Conservation (phyloP, 1,140 invertebrate species). For the Hypothenemus hampei region DNA sequence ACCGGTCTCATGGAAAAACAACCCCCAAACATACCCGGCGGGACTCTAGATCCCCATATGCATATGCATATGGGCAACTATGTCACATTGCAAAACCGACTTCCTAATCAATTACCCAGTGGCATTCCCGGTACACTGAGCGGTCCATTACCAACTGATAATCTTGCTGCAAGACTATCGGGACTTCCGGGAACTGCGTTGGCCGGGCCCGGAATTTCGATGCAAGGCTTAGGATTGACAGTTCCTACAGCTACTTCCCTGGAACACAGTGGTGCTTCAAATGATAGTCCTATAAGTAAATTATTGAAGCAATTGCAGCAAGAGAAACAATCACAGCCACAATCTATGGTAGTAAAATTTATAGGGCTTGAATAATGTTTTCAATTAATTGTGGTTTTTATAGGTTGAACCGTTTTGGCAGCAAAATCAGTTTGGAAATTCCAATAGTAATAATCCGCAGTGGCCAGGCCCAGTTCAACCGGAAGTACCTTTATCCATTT, state of each 20-base stretch:
- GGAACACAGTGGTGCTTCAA: slow-evolving; percentile 36
- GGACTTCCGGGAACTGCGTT: slow-evolving; percentile 15
- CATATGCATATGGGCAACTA: slow-evolving; percentile 52
- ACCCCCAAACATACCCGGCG: slow-evolving; percentile 39
- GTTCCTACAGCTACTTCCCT: neutral
- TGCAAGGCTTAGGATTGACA: neutral
- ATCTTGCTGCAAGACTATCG: slow-evolving; percentile 24
- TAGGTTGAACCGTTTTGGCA: slow-evolving; percentile 42
- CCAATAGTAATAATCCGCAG: slow-evolving; percentile 25
- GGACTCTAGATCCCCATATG: slow-evolving; percentile 47
- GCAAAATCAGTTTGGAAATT: slow-evolving; percentile 28
- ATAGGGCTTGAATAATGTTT: neutral
- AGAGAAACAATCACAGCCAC: slow-evolving; percentile 22
- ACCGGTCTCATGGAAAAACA: slow-evolving; percentile 39
- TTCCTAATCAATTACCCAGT: slow-evolving; percentile 38
- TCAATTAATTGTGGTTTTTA: slow-evolving; percentile 3
- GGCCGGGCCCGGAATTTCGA: neutral
- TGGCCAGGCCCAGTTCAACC: slow-evolving; percentile 29
- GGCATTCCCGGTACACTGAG: slow-evolving; percentile 20
- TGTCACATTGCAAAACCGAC: slow-evolving; percentile 46
- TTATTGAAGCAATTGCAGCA: slow-evolving; percentile 50
- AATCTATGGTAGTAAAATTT: slow-evolving; percentile 14
- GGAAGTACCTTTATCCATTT: slow-evolving; percentile 40
- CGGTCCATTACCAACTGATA: slow-evolving; percentile 25
- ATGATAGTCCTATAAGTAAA: slow-evolving; percentile 51